Percentiles rank a stretch among this genome's conserved stretches.
These are phyloP conservation scores for Sakesphorus luctuosus DNA, from an alignment of 2,113 vertebrate genomes.

Conservation along the genomic window DNA sequence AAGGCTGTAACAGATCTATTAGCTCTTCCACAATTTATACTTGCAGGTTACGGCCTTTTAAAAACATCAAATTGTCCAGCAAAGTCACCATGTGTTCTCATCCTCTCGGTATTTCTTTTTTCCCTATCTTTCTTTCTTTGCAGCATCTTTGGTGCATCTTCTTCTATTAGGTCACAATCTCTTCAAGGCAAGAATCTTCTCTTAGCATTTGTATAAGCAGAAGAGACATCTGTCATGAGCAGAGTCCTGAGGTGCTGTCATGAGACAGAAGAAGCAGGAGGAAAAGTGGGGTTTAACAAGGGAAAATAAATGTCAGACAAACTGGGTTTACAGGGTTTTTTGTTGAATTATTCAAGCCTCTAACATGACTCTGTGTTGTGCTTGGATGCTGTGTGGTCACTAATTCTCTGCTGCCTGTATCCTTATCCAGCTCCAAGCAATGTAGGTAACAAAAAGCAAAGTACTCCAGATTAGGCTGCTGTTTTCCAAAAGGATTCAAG, in stretches of 20 bases:
- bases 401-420: not conserved
- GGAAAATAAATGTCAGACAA: not conserved
- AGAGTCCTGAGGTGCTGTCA: not conserved
- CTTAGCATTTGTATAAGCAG: not conserved
- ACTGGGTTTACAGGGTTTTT: fast-evolving
- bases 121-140: not conserved
- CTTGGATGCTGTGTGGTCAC: not conserved
- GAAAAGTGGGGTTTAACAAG: not conserved
- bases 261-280: not conserved
- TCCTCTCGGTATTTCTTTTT: not conserved
- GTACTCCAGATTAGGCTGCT: not conserved
- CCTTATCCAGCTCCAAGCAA: not conserved
- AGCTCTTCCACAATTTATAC: not conserved
- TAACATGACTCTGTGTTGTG: fast-evolving
- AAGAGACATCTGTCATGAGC: not conserved
- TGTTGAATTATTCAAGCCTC: not conserved
- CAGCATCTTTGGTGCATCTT: not conserved
- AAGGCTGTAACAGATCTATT: not conserved
- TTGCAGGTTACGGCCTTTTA: not conserved
- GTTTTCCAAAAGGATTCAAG: not conserved
- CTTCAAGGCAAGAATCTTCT: not conserved
- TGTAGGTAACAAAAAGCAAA: not conserved
- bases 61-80: not conserved
- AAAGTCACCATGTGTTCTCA: not conserved
- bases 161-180: not conserved